These are phyloP conservation scores for Mnemiopsis leidyi DNA, from an alignment of 37 sponge, comb jelly and placozoan species.

Conservation along the genomic window DNA sequence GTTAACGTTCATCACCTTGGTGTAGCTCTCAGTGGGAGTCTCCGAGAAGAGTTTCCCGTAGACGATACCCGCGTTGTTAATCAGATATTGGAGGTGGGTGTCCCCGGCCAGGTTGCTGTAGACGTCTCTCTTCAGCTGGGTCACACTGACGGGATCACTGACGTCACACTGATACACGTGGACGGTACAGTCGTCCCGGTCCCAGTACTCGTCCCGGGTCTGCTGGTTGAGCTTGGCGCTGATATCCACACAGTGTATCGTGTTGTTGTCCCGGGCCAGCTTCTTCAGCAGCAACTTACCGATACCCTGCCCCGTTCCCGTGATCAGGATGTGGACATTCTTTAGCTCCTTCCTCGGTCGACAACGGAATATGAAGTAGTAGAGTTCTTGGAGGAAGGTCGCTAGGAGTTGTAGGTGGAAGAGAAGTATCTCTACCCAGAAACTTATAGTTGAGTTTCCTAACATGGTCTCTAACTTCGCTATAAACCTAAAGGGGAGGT, in stretches of 20 bases:
- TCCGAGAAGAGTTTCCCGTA: neutral
- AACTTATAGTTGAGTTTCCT: neutral
- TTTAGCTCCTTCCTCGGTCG: neutral
- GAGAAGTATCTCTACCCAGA: neutral
- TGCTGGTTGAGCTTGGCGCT: neutral
- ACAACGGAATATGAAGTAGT: neutral
- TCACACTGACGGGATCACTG: neutral
- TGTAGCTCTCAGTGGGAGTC: neutral
- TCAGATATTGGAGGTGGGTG: neutral
- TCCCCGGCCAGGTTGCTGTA: neutral
- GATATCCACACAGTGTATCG: neutral
- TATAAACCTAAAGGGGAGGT: too few species aligned
- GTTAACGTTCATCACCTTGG: neutral
- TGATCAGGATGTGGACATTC: slow-evolving; percentile 2
- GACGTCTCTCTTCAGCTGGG: neutral
- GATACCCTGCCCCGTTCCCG: neutral
- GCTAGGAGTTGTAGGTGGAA: neutral
- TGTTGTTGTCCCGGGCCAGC: neutral
- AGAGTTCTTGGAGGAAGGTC: neutral
- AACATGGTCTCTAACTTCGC: too few species aligned
- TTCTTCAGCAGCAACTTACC: neutral
- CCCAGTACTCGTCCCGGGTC: neutral
- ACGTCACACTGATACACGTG: neutral
- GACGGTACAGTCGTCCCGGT: neutral
- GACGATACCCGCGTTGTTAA: neutral